Evolutionary conservation across 2,113 vertebrate species (phyloP).

Genomic region (Solea senegalensis): DNA sequence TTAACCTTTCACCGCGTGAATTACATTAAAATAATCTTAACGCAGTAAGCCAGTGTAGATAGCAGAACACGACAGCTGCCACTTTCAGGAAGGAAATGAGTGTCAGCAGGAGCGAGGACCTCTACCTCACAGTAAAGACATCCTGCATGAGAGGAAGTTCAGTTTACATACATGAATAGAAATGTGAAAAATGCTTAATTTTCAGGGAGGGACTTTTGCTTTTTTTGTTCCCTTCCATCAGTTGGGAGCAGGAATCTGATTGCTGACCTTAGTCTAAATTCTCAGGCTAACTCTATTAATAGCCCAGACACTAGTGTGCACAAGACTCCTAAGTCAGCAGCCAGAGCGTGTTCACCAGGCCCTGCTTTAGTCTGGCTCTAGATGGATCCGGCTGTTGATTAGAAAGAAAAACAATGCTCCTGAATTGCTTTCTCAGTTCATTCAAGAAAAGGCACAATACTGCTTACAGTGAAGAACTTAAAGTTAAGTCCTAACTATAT

Average conservation of each 20-base stretch:
- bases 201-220: conserved; percentile 44
- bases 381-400: conserved; percentile 52
- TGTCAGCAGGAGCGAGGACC: background rate
- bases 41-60: conserved; percentile 1
- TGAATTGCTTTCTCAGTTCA: background rate
- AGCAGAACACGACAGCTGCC: conserved; percentile 12
- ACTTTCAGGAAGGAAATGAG: conserved; percentile 9
- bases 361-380: conserved; percentile 48
- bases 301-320: conserved; percentile 68
- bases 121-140: conserved; percentile 10
- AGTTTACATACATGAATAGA: conserved; percentile 40
- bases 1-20: conserved; percentile 22
- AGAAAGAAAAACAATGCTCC: conserved; percentile 60
- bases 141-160: conserved; percentile 16
- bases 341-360: conserved; percentile 30
- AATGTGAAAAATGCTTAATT: conserved; percentile 62
- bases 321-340: conserved; percentile 72
- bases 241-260: conserved; percentile 72
- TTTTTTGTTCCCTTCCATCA: conserved; percentile 45
- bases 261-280: conserved; percentile 80
- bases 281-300: conserved; percentile 83
- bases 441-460: conserved; percentile 10
- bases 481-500: background rate
- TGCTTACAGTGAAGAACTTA: conserved; percentile 12
- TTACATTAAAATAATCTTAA: conserved; percentile 26